phyloP scores from a whole-genome alignment of 1,140 invertebrate genomes.

The Ceratosolen fusciceps region DNA sequence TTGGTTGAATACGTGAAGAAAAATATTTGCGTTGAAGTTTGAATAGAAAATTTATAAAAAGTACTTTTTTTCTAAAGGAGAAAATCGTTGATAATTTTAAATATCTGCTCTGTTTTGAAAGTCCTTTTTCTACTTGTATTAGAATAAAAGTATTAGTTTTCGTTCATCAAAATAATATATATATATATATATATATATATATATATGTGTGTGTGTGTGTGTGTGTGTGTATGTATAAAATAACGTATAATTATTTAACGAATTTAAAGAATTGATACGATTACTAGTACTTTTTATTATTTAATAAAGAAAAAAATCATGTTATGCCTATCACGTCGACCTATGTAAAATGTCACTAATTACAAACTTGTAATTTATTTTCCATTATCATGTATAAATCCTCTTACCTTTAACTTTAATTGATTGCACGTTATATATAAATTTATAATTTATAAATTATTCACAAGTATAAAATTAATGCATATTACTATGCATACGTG shows the following conservation, averaged over 20 bases:
- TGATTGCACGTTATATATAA: constrained; percentile 55
- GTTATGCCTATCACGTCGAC: constrained; percentile 46
- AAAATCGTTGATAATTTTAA: constrained; percentile 15
- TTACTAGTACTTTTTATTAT: constrained; percentile 10
- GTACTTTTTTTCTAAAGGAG: too few relatives aligned
- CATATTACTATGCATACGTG: constrained; percentile 10
- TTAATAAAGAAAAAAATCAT: constrained; percentile 23
- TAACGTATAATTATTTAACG: constrained; percentile 1
- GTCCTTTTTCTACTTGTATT: constrained; percentile 22
- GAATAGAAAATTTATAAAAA: too few relatives aligned
- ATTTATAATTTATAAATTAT: constrained; percentile 51
- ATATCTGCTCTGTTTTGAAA: constrained; percentile 1
- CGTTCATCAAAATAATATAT: not conserved
- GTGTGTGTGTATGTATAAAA: not conserved
- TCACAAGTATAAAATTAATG: constrained; percentile 17
- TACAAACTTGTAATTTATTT: constrained; percentile 54
- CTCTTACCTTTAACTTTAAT: constrained; percentile 30
- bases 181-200: not conserved
- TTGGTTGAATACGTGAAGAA: too few relatives aligned
- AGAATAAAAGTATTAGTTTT: constrained; percentile 8
- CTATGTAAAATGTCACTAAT: constrained; percentile 58
- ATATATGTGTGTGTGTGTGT: too few relatives aligned
- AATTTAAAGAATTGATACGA: not conserved
- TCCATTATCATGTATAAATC: constrained; percentile 41
- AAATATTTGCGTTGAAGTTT: too few relatives aligned